Evolutionary conservation across 2,888 invertebrate genomes (phyloP).

Genomic region (Scaptomyza parva): DNA sequence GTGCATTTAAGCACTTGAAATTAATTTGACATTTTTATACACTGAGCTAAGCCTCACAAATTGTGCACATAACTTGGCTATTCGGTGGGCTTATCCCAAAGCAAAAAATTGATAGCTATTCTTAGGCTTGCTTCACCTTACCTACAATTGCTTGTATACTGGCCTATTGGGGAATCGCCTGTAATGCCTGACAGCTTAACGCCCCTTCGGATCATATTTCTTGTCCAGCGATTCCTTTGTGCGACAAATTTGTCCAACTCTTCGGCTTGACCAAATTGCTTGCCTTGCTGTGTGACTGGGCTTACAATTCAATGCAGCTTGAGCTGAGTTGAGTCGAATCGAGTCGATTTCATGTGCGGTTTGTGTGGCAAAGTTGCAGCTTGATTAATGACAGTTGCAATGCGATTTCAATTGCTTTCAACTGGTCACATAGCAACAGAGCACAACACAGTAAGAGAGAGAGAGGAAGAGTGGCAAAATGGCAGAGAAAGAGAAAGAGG

Average conservation of each 20-base stretch:
- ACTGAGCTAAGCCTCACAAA: constrained; percentile 36
- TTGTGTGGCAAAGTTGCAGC: constrained; percentile 53
- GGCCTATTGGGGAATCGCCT: constrained; percentile 19
- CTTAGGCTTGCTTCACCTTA: neutral
- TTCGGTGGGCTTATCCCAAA: constrained; percentile 10
- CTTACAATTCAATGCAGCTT: constrained; percentile 11
- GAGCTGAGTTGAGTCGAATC: constrained; percentile 12
- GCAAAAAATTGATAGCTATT: neutral
- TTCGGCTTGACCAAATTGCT: constrained; percentile 25
- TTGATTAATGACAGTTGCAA: constrained; percentile 68
- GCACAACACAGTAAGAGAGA: neutral
- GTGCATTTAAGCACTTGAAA: constrained; percentile 55
- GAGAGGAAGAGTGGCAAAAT: neutral
- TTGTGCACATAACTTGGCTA: constrained; percentile 40
- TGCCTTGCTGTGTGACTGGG: constrained; percentile 4
- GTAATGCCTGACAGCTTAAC: constrained; percentile 42
- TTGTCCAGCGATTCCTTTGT: neutral
- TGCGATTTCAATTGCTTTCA: constrained; percentile 60
- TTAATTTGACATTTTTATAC: constrained; percentile 66
- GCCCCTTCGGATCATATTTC: constrained; percentile 20
- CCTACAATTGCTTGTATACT: neutral
- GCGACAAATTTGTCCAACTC: constrained; percentile 24
- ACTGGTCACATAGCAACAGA: constrained; percentile 14
- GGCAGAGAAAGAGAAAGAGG: neutral
- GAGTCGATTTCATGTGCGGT: constrained; percentile 40